Base-by-base conservation (phyloP, 2,113 vertebrate genomes). In the Clinocottus analis region DNA sequence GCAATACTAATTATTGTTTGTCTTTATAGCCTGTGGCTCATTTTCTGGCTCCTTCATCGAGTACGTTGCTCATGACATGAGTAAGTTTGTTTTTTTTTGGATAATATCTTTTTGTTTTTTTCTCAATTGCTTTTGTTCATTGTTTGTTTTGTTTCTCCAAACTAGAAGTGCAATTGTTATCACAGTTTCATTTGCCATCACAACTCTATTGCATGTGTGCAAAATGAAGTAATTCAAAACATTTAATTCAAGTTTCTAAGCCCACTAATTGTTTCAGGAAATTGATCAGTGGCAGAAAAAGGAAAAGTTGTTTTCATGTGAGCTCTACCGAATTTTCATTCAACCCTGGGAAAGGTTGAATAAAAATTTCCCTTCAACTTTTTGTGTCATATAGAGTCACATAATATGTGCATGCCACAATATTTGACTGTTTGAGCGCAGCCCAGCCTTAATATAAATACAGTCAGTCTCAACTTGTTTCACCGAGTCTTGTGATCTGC, bases 21-120 rank as follows among this genome's bases (percentile, higher is more conserved):
- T 81, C 43, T 84, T 87, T 83, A 13, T 49, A 99, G 98, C 96
- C 33, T 97, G 97, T 70, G 91, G 90, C 55, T 97, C 97, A 12
- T 99, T 99, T 87, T 88, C 90, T 0, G 98, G 97, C 3, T 97
- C 97, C 66, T 96, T 99, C 91, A 65, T 98, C 75, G 96, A 99
- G 17, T 99, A 97, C 82, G 96, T 94, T 72, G 93, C 94, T 71
- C 95, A 96, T 61, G 95, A 96, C 64, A 98, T 99, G 89, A 99
- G 98, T 98, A 92, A 96, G 98, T 97, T 53, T 9, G 1, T 96
- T 98, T 97, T 53, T 9, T 1, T 0, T 21, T 61, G 2, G 16
- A 3, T 8, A 6, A 23, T 35, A 39, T 35, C 71, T 16, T 6
- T 39, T 51, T 23, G n/a, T 53, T n/a, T 55, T 55, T 55, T 55